phyloP scores from a whole-genome alignment of 2,113 vertebrate species.

The Tetrao urogallus region DNA sequence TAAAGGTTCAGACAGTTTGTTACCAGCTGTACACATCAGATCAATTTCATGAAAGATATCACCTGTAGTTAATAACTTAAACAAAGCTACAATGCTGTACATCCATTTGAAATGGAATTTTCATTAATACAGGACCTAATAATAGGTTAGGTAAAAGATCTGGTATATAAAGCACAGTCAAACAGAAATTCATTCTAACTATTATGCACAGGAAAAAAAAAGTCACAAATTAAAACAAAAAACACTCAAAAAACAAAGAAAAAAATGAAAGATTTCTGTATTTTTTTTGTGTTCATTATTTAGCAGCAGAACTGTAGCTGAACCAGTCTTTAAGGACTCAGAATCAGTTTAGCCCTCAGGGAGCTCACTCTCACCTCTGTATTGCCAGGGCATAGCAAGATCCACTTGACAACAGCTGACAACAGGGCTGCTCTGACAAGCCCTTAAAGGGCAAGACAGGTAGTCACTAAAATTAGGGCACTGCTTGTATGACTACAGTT shows the following conservation, averaged over 20 bases:
- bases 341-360: not conserved
- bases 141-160: not conserved
- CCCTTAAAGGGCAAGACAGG: not conserved
- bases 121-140: not conserved
- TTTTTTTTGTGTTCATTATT: not conserved
- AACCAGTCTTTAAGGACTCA: not conserved
- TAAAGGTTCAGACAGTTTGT: not conserved
- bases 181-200: not conserved
- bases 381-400: not conserved
- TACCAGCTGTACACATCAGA: not conserved
- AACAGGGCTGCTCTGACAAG: not conserved
- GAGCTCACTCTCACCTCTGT: not conserved
- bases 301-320: not conserved
- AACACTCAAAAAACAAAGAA: not conserved
- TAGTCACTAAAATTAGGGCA: not conserved
- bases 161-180: not conserved
- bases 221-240: not conserved
- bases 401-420: fast-evolving
- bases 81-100: not conserved
- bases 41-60: not conserved
- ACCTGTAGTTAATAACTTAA: not conserved
- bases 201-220: not conserved
- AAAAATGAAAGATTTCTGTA: not conserved
- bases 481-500: not conserved
- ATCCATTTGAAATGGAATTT: not conserved